A percentile compares a stretch with the other conserved stretches of the same genome.
These are phyloP conservation scores for Desmodus rotundus DNA, from an alignment of 2,113 vertebrate genomes.

Conservation along the genomic window DNA sequence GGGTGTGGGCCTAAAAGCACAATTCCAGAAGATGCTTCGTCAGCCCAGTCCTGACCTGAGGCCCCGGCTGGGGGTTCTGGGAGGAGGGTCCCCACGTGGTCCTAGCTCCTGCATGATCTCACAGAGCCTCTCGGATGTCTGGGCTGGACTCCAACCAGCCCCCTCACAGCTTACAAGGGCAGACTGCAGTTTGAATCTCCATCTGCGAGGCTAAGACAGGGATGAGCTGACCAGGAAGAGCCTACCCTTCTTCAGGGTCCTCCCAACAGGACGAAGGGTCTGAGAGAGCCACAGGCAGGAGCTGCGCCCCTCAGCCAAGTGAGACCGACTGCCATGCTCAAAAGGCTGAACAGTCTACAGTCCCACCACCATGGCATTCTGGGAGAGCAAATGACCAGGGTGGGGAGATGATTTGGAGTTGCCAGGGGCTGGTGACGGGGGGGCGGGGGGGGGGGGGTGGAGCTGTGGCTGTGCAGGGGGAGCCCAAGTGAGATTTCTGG, in stretches of 20 bases:
- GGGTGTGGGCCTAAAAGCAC: not conserved
- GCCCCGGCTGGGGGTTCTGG: not conserved
- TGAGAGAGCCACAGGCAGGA: not conserved
- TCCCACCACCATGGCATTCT: fast-evolving
- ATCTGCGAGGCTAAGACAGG: not conserved
- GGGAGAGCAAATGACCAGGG: not conserved
- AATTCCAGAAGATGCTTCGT: not conserved
- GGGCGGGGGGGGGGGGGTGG: too few relatives aligned
- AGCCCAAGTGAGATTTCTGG: not conserved
- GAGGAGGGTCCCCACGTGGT: not conserved
- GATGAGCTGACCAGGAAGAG: not conserved
- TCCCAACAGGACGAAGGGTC: not conserved
- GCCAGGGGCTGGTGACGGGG: not conserved
- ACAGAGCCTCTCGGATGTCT: not conserved
- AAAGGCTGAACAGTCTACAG: not conserved
- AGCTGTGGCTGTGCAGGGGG: not conserved
- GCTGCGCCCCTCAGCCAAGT: not conserved
- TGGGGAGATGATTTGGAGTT: too few relatives aligned
- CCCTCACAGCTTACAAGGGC: not conserved
- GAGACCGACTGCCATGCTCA: not conserved
- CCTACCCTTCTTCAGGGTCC: not conserved
- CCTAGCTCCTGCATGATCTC: not conserved
- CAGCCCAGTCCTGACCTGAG: not conserved
- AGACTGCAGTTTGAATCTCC: not conserved
- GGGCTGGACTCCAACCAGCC: not conserved